Percentiles rank a stretch among this genome's conserved stretches.
Evolutionary conservation across 2,797 vertebrate genomes (phyloP).

Genomic region (Silurus aristotelis): DNA sequence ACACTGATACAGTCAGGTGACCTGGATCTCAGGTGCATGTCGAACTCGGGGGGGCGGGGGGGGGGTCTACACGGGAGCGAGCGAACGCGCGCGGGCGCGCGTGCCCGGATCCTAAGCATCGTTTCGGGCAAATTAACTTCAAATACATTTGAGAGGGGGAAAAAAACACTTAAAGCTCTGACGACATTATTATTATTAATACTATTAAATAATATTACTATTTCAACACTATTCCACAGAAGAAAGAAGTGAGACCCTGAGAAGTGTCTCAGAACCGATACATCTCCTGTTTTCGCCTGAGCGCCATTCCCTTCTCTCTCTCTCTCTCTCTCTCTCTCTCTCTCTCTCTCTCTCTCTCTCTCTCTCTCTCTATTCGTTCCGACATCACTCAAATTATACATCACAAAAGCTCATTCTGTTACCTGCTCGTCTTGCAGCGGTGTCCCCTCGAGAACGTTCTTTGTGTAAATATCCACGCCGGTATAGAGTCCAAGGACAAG

Average conservation of each 20-base stretch:
- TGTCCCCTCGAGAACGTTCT: constrained; percentile 17
- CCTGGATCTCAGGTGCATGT: constrained; percentile 8
- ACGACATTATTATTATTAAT: background rate
- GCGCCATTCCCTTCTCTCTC: background rate
- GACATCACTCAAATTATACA: background rate
- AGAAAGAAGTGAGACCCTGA: background rate
- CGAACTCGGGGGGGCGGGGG: background rate
- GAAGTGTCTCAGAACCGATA: background rate
- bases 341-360: background rate
- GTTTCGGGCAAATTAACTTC: background rate
- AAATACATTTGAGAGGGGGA: background rate
- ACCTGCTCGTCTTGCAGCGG: constrained; percentile 21
- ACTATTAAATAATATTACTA: background rate
- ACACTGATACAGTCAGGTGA: constrained; percentile 29
- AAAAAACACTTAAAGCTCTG: background rate
- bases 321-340: background rate
- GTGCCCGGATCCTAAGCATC: background rate
- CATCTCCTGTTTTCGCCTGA: background rate
- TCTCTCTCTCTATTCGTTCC: constrained; percentile 5
- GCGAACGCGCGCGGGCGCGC: background rate
- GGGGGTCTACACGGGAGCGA: no score
- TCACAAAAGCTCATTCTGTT: constrained; percentile 12
- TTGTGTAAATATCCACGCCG: constrained; percentile 41
- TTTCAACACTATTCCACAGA: background rate
- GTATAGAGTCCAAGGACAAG: constrained; percentile 49